Evolutionary conservation across 92 coral and sea anemone genomes (phyloP), one percentile per base, ranked within the genome.

Genomic region (Muricea muricata): DNA sequence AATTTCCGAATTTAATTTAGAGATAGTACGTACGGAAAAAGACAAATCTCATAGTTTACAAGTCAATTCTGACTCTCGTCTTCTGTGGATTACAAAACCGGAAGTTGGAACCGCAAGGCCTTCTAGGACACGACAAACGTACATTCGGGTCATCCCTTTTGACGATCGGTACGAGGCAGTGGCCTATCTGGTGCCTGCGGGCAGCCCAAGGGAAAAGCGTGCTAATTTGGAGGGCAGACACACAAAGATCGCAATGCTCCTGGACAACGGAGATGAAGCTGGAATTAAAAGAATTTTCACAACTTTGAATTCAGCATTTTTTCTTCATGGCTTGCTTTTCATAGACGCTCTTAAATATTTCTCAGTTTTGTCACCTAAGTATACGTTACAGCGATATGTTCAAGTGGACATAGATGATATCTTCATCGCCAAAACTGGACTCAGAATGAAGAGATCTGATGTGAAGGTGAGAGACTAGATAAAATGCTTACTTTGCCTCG

Each of bases 381-480:
- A 89, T 80, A 89, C 98, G 2, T 86, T 97, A 24, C 94, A 94
- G 48, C 73, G 99, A 76, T 88, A 97, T 95, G 73, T 97, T 40
- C 68, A 88, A 18, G 94, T 97, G 13, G 99, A 97, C 55, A 71
- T 97, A 24, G 99, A 97, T 83, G 99, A 97, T 85, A 94, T 97
- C 35, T 97, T 97, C 80, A 98, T 97, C 18, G 99, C 98, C 5
- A 94, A 80, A 87, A 77, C 86, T 1, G 99, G 99, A 9, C 85
- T 84, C 41, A 91, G 99, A 32, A 90, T 97, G 97, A 97, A 92
- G 12, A 78, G 75, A 57, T 91, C 90, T 7, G 99, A 97, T 83
- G 98, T 90, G 0, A 58, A 91, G 97, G 99, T 92, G 81, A 25
- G 84, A n/a, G n/a, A n/a, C n/a, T n/a, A n/a, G n/a, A n/a, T n/a